Percentiles rank a stretch among this genome's conserved stretches.
Conservation (phyloP, 2,797 vertebrate species). For the Cynodonichthys magdalenae region DNA sequence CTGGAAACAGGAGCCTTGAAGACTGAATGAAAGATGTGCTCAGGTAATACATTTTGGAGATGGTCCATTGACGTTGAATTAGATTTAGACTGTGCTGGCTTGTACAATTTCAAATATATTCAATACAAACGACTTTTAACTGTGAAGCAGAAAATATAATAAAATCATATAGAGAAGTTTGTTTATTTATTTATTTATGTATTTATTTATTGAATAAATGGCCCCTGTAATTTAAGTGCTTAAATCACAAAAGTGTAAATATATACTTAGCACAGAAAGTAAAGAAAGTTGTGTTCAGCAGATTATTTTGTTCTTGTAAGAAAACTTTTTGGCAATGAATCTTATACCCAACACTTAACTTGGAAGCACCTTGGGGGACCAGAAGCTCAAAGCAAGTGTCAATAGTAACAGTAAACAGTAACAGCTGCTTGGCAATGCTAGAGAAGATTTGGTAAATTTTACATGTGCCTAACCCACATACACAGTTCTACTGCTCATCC, state of each 20-base stretch:
- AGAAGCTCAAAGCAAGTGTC: too few relatives aligned
- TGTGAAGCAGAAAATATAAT: conserved; percentile 31
- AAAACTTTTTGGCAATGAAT: not conserved
- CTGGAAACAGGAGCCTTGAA: conserved; percentile 20
- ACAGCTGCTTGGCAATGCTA: too few relatives aligned
- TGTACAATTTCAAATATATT: conserved; percentile 14
- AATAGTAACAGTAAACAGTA: too few relatives aligned
- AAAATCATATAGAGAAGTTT: not conserved
- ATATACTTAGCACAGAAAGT: not conserved
- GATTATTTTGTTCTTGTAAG: too few relatives aligned
- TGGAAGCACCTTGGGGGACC: too few relatives aligned
- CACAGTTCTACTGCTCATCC: too few relatives aligned
- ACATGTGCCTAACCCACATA: too few relatives aligned
- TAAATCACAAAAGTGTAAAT: conserved; percentile 11
- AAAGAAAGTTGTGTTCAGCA: too few relatives aligned
- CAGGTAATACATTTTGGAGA: conserved; percentile 30
- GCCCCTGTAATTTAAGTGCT: not conserved
- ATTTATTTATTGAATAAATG: not conserved
- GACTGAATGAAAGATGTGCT: conserved; percentile 29
- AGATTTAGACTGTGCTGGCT: conserved; percentile 28
- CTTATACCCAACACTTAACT: too few relatives aligned
- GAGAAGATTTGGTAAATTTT: too few relatives aligned
- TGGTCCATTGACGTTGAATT: conserved; percentile 41
- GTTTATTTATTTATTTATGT: not conserved
- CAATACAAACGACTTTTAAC: conserved; percentile 29